Evolutionary conservation across 2,888 invertebrate species (phyloP).

Genomic region (Frankliniella intonsa): DNA sequence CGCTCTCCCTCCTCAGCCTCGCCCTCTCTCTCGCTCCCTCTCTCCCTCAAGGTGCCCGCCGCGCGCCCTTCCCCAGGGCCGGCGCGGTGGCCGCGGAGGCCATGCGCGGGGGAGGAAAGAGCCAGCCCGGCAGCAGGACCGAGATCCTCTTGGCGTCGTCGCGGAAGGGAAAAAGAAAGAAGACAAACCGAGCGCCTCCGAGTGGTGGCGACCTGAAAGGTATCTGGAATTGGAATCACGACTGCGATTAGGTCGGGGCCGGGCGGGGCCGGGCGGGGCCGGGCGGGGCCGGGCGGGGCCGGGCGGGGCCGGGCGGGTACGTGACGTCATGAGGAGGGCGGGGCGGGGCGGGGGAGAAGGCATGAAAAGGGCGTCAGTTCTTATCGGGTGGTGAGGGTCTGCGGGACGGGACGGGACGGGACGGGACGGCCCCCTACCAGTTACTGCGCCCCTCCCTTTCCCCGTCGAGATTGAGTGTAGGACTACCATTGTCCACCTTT

Average conservation of each 20-base stretch:
- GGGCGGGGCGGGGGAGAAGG: background rate
- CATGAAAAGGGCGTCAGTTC: background rate
- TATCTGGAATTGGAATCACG: background rate
- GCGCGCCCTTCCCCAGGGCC: background rate
- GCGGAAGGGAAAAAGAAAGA: too few relatives aligned
- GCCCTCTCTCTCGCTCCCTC: too few relatives aligned
- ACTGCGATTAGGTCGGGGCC: background rate
- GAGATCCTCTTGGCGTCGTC: background rate
- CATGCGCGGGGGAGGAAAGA: too few relatives aligned
- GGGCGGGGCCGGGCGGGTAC: background rate
- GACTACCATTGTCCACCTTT: background rate
- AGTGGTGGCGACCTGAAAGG: background rate
- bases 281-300: background rate
- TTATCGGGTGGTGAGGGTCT: background rate
- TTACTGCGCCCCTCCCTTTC: too few relatives aligned
- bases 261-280: background rate
- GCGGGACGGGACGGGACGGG: background rate
- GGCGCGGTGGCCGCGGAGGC: background rate
- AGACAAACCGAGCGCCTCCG: background rate
- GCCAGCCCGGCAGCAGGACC: background rate
- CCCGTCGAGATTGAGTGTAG: background rate
- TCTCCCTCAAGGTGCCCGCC: too few relatives aligned
- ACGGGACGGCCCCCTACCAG: background rate
- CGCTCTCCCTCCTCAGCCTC: too few relatives aligned
- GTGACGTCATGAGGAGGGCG: background rate